Percentiles rank a stretch among this genome's conserved stretches.
Conservation (phyloP, 2,113 vertebrate species). For the Sinocyclocheilus anophthalmus region DNA sequence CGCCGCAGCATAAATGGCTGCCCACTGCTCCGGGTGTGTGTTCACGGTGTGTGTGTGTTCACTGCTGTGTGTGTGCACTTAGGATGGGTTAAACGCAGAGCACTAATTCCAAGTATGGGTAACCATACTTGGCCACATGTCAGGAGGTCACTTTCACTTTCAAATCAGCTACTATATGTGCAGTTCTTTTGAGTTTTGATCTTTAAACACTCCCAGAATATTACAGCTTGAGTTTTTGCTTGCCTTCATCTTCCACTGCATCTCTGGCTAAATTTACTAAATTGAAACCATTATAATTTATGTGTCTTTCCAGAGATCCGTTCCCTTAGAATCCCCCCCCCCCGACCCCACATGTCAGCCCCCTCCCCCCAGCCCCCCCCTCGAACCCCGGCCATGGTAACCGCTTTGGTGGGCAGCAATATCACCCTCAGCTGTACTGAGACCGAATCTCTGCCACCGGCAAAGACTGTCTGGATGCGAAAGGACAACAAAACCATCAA, state of each 20-base stretch:
- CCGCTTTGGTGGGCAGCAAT: constrained; percentile 74
- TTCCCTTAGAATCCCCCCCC: constrained; percentile 78
- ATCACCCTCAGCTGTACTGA: constrained; percentile 81
- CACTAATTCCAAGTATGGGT: too few relatives aligned
- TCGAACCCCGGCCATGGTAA: too few relatives aligned
- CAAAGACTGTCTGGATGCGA: constrained; percentile 81
- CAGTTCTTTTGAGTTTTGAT: not conserved
- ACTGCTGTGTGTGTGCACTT: too few relatives aligned
- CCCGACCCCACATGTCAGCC: too few relatives aligned
- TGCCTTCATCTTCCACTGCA: not conserved
- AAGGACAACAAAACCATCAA: constrained; percentile 62
- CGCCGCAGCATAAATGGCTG: too few relatives aligned
- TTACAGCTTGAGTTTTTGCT: not conserved
- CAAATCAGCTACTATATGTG: not conserved
- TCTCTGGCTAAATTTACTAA: not conserved
- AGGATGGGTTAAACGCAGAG: too few relatives aligned
- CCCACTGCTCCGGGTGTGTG: too few relatives aligned
- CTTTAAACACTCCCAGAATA: not conserved
- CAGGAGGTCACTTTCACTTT: not conserved
- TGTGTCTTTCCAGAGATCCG: constrained; percentile 74
- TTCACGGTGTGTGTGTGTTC: too few relatives aligned
- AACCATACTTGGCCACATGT: too few relatives aligned
- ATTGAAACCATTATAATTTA: not conserved
- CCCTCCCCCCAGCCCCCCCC: too few relatives aligned
- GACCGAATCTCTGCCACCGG: constrained; percentile 71